Conservation (phyloP, 2,113 vertebrate genomes). For the Pollachius pollachius region DNA sequence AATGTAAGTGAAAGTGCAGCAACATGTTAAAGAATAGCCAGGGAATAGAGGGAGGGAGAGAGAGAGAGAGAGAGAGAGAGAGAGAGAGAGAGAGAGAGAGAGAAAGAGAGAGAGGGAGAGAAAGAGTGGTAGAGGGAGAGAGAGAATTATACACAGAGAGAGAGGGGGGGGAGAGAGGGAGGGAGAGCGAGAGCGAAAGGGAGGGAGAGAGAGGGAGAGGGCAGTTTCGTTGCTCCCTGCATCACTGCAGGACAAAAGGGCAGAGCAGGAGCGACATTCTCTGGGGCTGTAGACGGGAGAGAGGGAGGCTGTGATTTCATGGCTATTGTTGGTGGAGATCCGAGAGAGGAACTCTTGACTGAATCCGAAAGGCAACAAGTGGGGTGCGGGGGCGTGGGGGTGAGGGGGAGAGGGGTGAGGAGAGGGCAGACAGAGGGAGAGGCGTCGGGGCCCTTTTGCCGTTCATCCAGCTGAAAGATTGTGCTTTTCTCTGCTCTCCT, state of each 20-base stretch:
- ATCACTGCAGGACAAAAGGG: slow-evolving; percentile 77
- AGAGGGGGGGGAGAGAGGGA: not conserved
- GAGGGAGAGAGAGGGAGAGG: slow-evolving; percentile 25
- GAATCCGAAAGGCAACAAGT: slow-evolving; percentile 87
- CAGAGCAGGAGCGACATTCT: slow-evolving; percentile 78
- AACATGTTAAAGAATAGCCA: slow-evolving; percentile 67
- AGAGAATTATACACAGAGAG: not conserved
- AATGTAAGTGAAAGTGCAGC: slow-evolving; percentile 57
- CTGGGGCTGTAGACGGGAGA: slow-evolving; percentile 65
- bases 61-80: slow-evolving; percentile 8
- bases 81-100: slow-evolving; percentile 8
- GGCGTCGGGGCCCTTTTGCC: slow-evolving; percentile 82
- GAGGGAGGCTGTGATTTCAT: slow-evolving; percentile 81
- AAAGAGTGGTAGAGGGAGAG: too few relatives aligned
- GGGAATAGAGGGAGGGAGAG: slow-evolving; percentile 25
- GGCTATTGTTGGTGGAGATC: slow-evolving; percentile 85
- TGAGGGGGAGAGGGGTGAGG: slow-evolving; percentile 5
- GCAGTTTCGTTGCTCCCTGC: slow-evolving; percentile 49
- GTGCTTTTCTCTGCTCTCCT: slow-evolving; percentile 80
- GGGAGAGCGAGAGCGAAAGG: slow-evolving; percentile 23
- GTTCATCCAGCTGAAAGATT: slow-evolving; percentile 92
- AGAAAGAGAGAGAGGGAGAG: slow-evolving; percentile 7
- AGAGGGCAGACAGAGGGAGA: slow-evolving; percentile 68
- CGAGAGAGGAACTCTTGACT: slow-evolving; percentile 83
- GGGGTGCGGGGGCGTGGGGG: slow-evolving; percentile 73